A percentile compares a stretch with the other conserved stretches of the same genome.
Conservation (phyloP, 2,113 vertebrate genomes). For the Mormyrus lacerda region DNA sequence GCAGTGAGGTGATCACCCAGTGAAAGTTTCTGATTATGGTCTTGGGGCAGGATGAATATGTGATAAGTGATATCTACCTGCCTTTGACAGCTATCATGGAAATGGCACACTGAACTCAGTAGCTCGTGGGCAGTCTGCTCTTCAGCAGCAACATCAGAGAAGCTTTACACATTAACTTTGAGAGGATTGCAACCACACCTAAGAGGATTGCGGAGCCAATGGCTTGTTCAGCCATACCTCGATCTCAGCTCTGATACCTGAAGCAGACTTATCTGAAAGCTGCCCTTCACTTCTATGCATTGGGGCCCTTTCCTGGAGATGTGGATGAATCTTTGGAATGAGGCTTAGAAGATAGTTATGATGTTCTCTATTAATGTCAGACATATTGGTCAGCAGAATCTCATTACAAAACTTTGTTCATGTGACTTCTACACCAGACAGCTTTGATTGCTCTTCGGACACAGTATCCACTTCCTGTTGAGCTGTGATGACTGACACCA, state of each 20-base stretch:
- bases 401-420: not conserved
- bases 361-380: not conserved
- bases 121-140: not conserved
- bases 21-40: not conserved
- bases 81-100: not conserved
- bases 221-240: not conserved
- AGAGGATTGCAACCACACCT: not conserved
- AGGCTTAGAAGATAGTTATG: not conserved
- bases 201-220: not conserved
- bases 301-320: constrained; percentile 17
- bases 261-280: not conserved
- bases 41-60: not conserved
- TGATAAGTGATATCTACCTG: not conserved
- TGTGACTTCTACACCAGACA: not conserved
- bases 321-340: not conserved
- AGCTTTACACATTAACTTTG: not conserved
- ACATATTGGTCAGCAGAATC: not conserved
- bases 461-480: not conserved
- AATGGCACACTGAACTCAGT: not conserved
- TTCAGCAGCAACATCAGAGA: not conserved
- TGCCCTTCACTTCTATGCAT: constrained; percentile 2
- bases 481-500: not conserved
- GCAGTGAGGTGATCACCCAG: not conserved
- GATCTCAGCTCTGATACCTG: not conserved
- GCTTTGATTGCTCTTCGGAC: not conserved